A percentile compares a stretch with the other conserved stretches of the same genome.
Conservation (phyloP, 1,140 invertebrate species). For the Riptortus pedestris region DNA sequence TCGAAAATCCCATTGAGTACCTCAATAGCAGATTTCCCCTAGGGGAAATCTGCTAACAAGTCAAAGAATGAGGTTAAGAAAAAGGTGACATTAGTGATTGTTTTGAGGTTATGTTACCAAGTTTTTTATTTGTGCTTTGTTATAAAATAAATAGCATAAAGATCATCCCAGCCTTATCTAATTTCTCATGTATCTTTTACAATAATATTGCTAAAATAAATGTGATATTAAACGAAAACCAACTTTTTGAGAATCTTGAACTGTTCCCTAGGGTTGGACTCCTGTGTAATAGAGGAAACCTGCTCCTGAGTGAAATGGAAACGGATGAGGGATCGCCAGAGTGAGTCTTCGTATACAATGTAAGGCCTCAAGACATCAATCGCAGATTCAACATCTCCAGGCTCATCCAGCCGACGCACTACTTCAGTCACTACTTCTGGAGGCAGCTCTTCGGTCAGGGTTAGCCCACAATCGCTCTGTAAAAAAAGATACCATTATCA, state of each 20-base stretch:
- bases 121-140: too few relatives aligned
- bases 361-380: constrained; percentile 36
- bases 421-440: constrained; percentile 88
- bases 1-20: too few relatives aligned
- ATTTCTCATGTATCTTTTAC: too few relatives aligned
- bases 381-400: constrained; percentile 72
- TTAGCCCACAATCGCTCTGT: constrained; percentile 68
- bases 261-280: neutral
- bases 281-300: neutral
- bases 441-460: constrained; percentile 59
- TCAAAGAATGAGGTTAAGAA: too few relatives aligned
- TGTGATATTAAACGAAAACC: neutral
- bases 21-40: too few relatives aligned
- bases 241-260: constrained; percentile 3
- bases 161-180: too few relatives aligned
- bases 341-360: neutral
- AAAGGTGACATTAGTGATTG: too few relatives aligned
- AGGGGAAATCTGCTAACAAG: too few relatives aligned
- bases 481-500: constrained; percentile 32
- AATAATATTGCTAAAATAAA: too few relatives aligned
- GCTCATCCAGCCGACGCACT: constrained; percentile 77
- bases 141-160: too few relatives aligned
- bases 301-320: constrained; percentile 8
- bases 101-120: too few relatives aligned
- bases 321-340: neutral